Conservation (phyloP, 2,888 invertebrate species). For the Smittia sp. region DNA sequence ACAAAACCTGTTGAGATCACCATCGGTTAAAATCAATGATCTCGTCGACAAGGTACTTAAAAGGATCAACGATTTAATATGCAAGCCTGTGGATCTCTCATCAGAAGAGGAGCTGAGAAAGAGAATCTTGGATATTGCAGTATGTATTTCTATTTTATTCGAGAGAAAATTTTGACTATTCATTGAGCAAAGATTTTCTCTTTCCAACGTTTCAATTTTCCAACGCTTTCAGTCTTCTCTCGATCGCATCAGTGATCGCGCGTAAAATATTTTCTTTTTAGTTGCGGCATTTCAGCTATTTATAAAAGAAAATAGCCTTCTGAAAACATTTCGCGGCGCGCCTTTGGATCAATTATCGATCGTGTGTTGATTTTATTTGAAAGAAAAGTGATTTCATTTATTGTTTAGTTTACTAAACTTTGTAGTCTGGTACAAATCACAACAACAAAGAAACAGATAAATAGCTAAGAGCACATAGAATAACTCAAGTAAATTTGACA, state of each 20-base stretch:
- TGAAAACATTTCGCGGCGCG: conserved; percentile 20
- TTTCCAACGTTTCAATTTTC: neutral
- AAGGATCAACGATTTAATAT: conserved; percentile 51
- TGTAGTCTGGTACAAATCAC: neutral
- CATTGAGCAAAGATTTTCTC: conserved; percentile 19
- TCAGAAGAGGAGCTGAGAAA: conserved; percentile 50
- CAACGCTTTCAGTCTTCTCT: conserved; percentile 1
- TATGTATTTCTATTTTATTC: conserved; percentile 46
- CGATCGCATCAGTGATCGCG: conserved; percentile 13
- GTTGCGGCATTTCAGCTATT: conserved; percentile 4
- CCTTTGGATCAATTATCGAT: conserved; percentile 29
- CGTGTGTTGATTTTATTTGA: neutral
- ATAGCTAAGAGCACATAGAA: no score
- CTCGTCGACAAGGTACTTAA: conserved; percentile 51
- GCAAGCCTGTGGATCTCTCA: conserved; percentile 49
- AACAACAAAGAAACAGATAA: no score
- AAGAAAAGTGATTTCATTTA: no score
- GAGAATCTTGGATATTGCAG: conserved; percentile 51
- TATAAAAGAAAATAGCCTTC: neutral
- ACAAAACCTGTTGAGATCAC: conserved; percentile 41
- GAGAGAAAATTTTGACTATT: neutral
- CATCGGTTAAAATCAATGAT: conserved; percentile 49
- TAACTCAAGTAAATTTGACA: neutral
- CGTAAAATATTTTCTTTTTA: neutral
- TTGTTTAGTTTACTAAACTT: no score